Conservation (phyloP, 2,888 invertebrate genomes). For the Latrodectus elegans region DNA sequence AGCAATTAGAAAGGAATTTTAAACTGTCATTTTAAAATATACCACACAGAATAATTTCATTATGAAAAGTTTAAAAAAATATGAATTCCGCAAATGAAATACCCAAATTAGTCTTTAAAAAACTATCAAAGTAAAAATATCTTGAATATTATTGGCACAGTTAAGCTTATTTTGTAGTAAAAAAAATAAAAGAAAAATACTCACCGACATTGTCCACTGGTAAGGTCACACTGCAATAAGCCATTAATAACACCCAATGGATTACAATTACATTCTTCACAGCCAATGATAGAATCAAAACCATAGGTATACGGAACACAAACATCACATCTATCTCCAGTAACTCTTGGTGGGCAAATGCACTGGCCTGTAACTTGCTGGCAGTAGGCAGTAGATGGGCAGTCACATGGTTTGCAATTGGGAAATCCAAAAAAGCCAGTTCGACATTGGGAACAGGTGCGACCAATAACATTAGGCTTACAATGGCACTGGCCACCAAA, state of each 20-base stretch:
- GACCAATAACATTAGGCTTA: conserved; percentile 92
- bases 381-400: conserved; percentile 88
- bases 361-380: conserved; percentile 78
- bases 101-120: too few species aligned
- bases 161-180: too few species aligned
- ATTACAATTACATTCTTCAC: conserved; percentile 94
- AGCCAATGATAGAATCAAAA: conserved; percentile 94
- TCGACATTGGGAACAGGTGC: conserved; percentile 86
- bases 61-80: too few species aligned
- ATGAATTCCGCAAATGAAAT: too few species aligned
- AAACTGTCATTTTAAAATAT: too few species aligned
- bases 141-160: too few species aligned
- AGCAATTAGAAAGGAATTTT: too few species aligned
- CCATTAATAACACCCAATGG: conserved; percentile 85
- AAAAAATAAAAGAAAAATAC: background rate
- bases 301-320: conserved; percentile 93
- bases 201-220: conserved; percentile 89
- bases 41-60: too few species aligned
- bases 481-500: conserved; percentile 98
- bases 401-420: conserved; percentile 90
- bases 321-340: conserved; percentile 90
- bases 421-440: conserved; percentile 97
- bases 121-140: too few species aligned
- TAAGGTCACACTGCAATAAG: conserved; percentile 89
- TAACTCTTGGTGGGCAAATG: conserved; percentile 92